A percentile compares a stretch with the other conserved stretches of the same genome.
Conservation (phyloP, 2,113 vertebrate genomes). For the Fulmarus glacialis region DNA sequence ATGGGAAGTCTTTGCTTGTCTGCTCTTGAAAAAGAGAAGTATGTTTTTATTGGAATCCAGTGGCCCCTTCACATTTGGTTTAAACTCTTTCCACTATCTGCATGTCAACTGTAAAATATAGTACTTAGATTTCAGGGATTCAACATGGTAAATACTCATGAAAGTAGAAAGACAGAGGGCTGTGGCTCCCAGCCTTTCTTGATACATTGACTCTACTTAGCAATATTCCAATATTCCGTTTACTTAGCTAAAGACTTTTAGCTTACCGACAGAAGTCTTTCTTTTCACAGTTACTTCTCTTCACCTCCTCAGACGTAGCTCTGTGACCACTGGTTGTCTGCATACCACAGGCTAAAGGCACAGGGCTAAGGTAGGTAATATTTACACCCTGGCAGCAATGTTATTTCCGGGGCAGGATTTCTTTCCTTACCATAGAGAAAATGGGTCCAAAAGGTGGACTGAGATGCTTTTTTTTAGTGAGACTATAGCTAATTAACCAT, state of each 20-base stretch:
- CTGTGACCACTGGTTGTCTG: background rate
- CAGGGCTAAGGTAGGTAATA: background rate
- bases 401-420: background rate
- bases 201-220: background rate
- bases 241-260: too few relatives aligned
- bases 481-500: background rate
- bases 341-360: background rate
- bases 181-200: background rate
- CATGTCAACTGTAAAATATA: constrained; percentile 38
- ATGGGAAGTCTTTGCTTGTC: constrained; percentile 54
- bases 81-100: constrained; percentile 49
- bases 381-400: background rate
- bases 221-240: too few relatives aligned
- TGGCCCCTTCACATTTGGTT: constrained; percentile 47
- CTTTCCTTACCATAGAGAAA: background rate
- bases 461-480: background rate
- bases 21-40: constrained; percentile 34
- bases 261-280: background rate
- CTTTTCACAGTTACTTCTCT: background rate
- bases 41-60: constrained; percentile 61
- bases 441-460: background rate
- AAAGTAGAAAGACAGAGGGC: background rate
- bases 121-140: constrained; percentile 16
- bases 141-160: background rate
- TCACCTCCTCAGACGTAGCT: background rate